Evolutionary conservation across 2,797 vertebrate genomes (phyloP), one percentile per base, ranked within the genome.

Genomic region (Furcifer pardalis): DNA sequence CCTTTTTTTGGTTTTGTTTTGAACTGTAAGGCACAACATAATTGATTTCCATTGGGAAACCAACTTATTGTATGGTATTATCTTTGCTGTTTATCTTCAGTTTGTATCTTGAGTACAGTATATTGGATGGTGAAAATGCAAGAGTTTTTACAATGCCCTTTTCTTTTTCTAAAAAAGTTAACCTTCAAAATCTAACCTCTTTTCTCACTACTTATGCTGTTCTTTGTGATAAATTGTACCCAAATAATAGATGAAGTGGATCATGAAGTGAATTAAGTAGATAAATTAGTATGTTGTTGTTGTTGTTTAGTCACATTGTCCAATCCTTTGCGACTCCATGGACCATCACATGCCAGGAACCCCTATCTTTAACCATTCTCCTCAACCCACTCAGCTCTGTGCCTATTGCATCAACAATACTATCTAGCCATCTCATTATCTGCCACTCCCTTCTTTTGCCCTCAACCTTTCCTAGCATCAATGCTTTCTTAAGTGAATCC

Each of bases 21-120:
- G 78, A 87, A 89, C 72, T 90, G 84, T 42, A 88, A 77, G 87
- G 89, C 84, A 81, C 21, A 66, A 60, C 44, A 59, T 49, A 82
- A 89, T 80, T 40, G 17, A 84, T 52, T 19, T 49, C 35, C 66
- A 72, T 30, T 81, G 79, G 85, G 79, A 72, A 89, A 72, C 40
- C 76, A 86, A 74, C 85, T 49, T 40, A 79, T 77, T 44, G 12
- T 66, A 13, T 13, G 32, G 12, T n/a, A 7, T 17, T n/a, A 30
- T 73, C 81, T 89, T 91, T 87, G 30, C 84, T 71, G 65, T 0
- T 74, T 37, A 30, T 85, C 84, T 85, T 84, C 72, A 87, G 89
- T n/a, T n/a, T 73, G 59, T 91, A 87, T 78, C 44, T 40, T 75
- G 19, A 75, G 49, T 84, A 13, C 0, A 1, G 56, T n/a, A 79